Percentiles rank a stretch among this genome's conserved stretches.
These are phyloP conservation scores for Scytalopus superciliaris DNA, from an alignment of 2,113 vertebrate species.

Conservation along the genomic window DNA sequence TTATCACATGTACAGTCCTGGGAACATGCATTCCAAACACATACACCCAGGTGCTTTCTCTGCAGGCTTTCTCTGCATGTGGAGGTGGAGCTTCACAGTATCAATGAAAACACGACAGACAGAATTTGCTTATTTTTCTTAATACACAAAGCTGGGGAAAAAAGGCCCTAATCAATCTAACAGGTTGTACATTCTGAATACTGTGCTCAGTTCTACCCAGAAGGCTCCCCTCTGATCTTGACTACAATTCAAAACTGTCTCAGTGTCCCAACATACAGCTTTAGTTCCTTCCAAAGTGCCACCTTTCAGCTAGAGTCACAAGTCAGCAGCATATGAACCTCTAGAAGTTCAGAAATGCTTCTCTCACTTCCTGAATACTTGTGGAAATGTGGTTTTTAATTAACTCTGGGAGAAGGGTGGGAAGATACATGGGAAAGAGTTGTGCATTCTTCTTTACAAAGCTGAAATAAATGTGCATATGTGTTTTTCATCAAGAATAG, in stretches of 20 bases:
- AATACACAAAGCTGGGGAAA: neutral
- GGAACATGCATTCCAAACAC: neutral
- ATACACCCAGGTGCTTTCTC: rapidly evolving
- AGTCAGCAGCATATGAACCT: neutral
- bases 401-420: neutral
- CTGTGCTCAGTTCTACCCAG: neutral
- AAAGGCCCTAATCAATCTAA: neutral
- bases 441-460: neutral
- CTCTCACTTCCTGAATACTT: neutral
- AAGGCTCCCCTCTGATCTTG: neutral
- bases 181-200: neutral
- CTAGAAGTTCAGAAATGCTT: neutral
- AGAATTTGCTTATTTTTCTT: neutral
- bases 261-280: neutral
- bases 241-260: neutral
- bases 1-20: neutral
- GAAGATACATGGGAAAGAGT: neutral
- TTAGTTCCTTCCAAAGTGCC: neutral
- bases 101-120: rapidly evolving
- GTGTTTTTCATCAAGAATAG: neutral
- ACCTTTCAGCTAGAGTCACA: neutral
- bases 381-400: neutral
- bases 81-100: neutral
- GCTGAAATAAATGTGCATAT: neutral
- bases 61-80: neutral